Percentiles rank a stretch among this genome's conserved stretches.
Conservation (phyloP, 35 echinoderm and acorn worm species). For the Hemicentrotus pulcherrimus region DNA sequence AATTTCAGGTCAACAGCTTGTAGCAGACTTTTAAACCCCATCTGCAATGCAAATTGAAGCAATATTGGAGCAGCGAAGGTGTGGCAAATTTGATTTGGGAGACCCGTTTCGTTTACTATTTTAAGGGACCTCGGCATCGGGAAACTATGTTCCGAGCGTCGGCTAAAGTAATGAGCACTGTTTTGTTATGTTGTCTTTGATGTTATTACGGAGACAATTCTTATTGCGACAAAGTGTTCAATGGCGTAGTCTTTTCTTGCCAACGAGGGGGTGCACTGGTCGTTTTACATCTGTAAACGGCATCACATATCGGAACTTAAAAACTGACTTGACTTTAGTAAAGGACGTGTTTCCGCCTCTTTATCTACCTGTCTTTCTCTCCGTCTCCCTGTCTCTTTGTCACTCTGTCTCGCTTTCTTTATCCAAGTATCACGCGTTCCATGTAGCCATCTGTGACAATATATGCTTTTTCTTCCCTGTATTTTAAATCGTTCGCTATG, state of each 20-base stretch:
- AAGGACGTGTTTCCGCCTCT: too few relatives aligned
- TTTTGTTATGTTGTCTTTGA: background rate
- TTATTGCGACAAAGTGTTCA: background rate
- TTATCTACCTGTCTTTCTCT: too few relatives aligned
- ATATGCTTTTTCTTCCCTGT: too few relatives aligned
- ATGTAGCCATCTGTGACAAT: too few relatives aligned
- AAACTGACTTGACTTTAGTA: too few relatives aligned
- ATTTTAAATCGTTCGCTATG: too few relatives aligned
- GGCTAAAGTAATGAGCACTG: background rate
- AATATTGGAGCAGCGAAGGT: background rate
- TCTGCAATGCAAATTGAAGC: constrained; percentile 17
- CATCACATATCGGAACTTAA: too few relatives aligned
- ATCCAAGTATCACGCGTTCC: too few relatives aligned
- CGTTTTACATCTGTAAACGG: too few relatives aligned
- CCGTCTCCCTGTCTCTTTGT: too few relatives aligned
- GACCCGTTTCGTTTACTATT: background rate
- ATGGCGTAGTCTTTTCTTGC: background rate
- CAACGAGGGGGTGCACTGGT: background rate
- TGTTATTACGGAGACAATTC: background rate
- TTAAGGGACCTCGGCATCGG: background rate
- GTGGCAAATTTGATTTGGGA: background rate
- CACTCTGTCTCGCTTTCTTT: too few relatives aligned
- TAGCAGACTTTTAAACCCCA: constrained; percentile 13
- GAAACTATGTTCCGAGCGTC: background rate
- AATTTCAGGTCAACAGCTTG: background rate